These are phyloP conservation scores for Augochlorella aurata DNA, from an alignment of 2,888 invertebrate genomes.

Conservation along the genomic window DNA sequence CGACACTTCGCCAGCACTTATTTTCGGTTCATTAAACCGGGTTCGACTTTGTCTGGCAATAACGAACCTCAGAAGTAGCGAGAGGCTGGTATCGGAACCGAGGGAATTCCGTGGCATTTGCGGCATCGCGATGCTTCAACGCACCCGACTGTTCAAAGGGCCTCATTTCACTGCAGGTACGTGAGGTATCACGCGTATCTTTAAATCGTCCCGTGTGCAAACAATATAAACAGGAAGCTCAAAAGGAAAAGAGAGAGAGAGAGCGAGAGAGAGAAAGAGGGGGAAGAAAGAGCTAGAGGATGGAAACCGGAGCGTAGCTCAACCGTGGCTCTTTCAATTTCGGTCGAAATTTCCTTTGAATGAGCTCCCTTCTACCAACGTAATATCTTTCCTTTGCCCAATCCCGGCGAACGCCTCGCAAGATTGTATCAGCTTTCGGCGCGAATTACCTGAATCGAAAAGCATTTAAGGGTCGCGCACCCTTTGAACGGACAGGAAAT, in stretches of 20 bases:
- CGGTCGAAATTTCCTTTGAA: slow-evolving; percentile 30
- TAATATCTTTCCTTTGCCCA: slow-evolving; percentile 28
- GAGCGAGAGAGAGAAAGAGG: too few species aligned
- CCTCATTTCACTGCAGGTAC: slow-evolving; percentile 10
- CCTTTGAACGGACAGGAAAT: not conserved
- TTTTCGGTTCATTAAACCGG: slow-evolving; percentile 44
- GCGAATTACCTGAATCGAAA: slow-evolving; percentile 17
- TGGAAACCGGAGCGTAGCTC: slow-evolving; percentile 11
- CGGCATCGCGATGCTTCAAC: slow-evolving; percentile 1
- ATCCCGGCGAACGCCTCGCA: not conserved
- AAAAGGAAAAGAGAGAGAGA: slow-evolving; percentile 9
- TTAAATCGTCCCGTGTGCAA: slow-evolving; percentile 26
- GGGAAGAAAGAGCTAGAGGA: not conserved
- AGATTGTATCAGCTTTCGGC: not conserved
- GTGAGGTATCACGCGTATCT: slow-evolving; percentile 35
- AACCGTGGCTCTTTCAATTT: slow-evolving; percentile 33
- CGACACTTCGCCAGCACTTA: slow-evolving; percentile 29
- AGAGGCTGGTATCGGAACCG: not conserved
- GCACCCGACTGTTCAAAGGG: slow-evolving; percentile 12
- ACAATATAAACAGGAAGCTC: slow-evolving; percentile 27
- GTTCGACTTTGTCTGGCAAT: slow-evolving; percentile 25
- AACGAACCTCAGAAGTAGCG: not conserved
- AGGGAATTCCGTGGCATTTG: not conserved
- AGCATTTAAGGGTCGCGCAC: not conserved
- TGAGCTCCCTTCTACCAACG: not conserved